Conservation (phyloP, 1,140 invertebrate species). For the Micrasema longulum region DNA sequence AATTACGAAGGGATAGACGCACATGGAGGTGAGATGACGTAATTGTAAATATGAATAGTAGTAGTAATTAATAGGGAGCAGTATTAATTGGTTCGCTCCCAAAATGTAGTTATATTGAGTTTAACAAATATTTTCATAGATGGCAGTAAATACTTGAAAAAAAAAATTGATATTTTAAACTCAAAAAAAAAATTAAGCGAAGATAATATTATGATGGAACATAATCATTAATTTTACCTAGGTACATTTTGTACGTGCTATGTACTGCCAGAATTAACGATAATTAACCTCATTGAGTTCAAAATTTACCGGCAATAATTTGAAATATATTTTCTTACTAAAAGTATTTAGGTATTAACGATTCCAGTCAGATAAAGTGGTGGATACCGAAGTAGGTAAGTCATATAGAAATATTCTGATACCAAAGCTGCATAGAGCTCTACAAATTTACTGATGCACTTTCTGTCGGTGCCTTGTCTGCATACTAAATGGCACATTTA, state of each 20-base stretch:
- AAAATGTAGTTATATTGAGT: not conserved
- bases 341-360: not conserved
- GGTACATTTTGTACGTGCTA: not conserved
- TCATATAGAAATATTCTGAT: not conserved
- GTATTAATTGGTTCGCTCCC: not conserved
- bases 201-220: not conserved
- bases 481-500: slow-evolving; percentile 29
- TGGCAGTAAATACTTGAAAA: not conserved
- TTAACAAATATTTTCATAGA: not conserved
- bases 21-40: too few species aligned
- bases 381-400: not conserved
- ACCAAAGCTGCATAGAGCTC: not conserved
- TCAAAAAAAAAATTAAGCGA: not conserved
- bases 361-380: not conserved
- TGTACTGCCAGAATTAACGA: not conserved
- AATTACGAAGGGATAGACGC: too few species aligned
- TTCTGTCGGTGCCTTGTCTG: not conserved
- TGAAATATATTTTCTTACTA: not conserved
- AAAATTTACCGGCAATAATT: not conserved
- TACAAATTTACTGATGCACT: slow-evolving; percentile 27
- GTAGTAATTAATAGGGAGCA: not conserved
- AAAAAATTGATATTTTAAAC: not conserved
- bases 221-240: too few species aligned
- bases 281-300: not conserved
- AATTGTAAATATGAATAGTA: too few species aligned